Evolutionary conservation across 2,113 vertebrate genomes (phyloP).

Genomic region (Tringa solitaria): DNA sequence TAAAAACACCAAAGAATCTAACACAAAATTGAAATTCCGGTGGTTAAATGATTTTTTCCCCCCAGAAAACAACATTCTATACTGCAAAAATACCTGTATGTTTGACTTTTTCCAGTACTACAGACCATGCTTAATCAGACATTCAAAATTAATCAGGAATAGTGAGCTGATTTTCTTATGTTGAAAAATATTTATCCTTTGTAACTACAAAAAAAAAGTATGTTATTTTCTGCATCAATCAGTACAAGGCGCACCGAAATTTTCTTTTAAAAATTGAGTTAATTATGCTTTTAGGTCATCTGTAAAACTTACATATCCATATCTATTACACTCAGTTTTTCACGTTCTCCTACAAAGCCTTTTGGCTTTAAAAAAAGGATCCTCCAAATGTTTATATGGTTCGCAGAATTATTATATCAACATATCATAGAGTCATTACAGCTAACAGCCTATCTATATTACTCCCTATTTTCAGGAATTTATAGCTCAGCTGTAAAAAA

Average conservation of each 20-base stretch:
- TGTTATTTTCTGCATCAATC: neutral
- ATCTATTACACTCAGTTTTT: neutral
- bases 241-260: neutral
- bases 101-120: neutral
- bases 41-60: neutral
- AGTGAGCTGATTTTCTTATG: neutral
- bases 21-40: neutral
- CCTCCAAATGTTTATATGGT: neutral
- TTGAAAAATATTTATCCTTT: neutral
- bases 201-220: neutral
- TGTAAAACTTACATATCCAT: neutral
- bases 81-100: neutral
- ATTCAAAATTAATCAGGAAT: neutral
- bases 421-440: neutral
- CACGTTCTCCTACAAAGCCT: neutral
- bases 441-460: neutral
- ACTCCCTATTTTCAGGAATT: constrained; percentile 5
- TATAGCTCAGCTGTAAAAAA: neutral
- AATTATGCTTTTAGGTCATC: neutral
- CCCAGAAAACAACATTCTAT: neutral
- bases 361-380: constrained; percentile 4
- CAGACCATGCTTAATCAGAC: neutral
- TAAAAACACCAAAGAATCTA: neutral
- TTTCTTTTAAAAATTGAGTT: neutral
- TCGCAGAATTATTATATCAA: constrained; percentile 5